Evolutionary conservation across 2,113 vertebrate species (phyloP), one percentile per base, ranked within the genome.

Genomic region (Opisthocomus hoazin): DNA sequence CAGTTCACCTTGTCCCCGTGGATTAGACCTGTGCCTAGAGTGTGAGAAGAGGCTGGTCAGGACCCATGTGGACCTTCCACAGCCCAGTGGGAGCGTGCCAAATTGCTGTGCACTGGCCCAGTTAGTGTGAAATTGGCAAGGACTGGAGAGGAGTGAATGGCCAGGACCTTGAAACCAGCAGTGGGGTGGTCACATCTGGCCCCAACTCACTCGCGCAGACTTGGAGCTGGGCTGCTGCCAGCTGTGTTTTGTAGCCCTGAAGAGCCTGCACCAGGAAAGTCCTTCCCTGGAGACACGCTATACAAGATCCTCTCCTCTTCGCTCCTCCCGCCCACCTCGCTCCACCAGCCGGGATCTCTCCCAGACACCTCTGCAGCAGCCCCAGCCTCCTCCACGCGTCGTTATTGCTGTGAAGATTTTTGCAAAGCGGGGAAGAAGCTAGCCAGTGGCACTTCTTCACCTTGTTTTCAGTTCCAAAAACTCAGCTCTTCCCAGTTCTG

Each of bases 151-250:
- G 10, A 71, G 36, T 1, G 32, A 93, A 30, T 0, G 3, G 29
- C 20, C 78, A 76, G 41, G 45, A 65, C 54, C 64, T 39, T 1
- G 2, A 57, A 50, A 17, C 5, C 45, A 9, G 8, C 0, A 0
- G 7, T 21, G 50, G 30, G 45, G 17, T 0, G 2, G 16, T 24
- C 51, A 60, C 50, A 17, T 11, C 34, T 46, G 63, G 12, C n/a
- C 27, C 7, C 2, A 74, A 9, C 37, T 82, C 27, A 11, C 23
- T 34, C 0, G 0, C 23, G 41, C 5, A 19, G 66, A 7, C 10
- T 5, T 2, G 21, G 65, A 14, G 9, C 50, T 29, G 41, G 4
- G 54, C 13, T 50, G 48, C 64, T 65, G 41, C 56, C 79, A 74
- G 37, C 41, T 41, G 29, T 7, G 3, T 34, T 74, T 8, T 34